Percentiles rank a stretch among this genome's conserved stretches.
phyloP scores from a whole-genome alignment of 2,113 vertebrate genomes.

The Ailuropoda melanoleuca region DNA sequence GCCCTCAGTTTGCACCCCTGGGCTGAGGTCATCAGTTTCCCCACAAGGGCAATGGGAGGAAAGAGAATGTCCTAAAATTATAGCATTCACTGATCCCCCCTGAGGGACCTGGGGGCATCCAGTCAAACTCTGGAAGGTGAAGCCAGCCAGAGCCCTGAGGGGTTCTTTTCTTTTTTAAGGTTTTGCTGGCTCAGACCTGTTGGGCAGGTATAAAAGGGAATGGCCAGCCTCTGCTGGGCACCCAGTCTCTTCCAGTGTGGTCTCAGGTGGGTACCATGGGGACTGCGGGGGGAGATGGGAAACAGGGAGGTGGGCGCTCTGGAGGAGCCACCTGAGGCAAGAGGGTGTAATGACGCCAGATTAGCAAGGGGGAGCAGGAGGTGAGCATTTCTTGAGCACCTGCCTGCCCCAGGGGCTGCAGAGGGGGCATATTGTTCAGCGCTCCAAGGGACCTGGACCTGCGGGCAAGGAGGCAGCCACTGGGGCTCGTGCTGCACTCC shows the following conservation, averaged over 20 bases:
- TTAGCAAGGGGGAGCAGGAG: background rate
- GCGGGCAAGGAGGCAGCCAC: background rate
- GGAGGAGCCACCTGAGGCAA: background rate
- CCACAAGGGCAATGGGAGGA: background rate
- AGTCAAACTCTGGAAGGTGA: background rate
- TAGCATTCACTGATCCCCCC: background rate
- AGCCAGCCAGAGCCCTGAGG: background rate
- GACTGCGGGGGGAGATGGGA: background rate
- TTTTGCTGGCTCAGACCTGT: constrained; percentile 56
- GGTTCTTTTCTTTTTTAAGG: constrained; percentile 35
- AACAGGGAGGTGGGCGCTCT: rapidly evolving
- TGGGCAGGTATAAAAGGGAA: constrained; percentile 50
- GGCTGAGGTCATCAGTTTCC: constrained; percentile 46
- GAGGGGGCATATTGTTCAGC: background rate
- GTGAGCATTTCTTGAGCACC: background rate
- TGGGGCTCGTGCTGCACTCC: rapidly evolving
- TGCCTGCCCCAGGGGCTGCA: background rate
- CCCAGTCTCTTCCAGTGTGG: constrained; percentile 5
- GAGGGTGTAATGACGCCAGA: background rate
- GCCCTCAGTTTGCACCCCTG: background rate
- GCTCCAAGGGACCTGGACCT: background rate
- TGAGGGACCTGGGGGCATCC: background rate
- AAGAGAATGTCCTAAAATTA: background rate
- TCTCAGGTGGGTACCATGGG: background rate
- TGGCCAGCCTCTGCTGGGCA: background rate